Evolutionary conservation across 30 jellyfish, hydroid and myxozoan species (phyloP).

Genomic region (Turritopsis dohrnii): DNA sequence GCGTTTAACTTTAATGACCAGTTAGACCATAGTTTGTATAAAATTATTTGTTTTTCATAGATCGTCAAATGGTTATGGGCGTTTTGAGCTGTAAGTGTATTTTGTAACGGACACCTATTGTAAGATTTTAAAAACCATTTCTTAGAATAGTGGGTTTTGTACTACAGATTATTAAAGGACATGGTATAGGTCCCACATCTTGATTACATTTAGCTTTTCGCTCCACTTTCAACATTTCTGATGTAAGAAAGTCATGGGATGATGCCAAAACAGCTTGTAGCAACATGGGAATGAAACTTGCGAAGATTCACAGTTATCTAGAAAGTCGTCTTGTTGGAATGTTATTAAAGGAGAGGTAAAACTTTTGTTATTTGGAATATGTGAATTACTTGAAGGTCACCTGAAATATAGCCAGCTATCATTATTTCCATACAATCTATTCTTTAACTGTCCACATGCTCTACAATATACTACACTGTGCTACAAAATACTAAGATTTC

Average conservation of each 20-base stretch:
- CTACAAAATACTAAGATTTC: too few species aligned
- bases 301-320: not conserved
- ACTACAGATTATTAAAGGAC: not conserved
- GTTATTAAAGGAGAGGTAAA: not conserved
- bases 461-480: too few species aligned
- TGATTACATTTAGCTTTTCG: not conserved
- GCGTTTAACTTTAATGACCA: not conserved
- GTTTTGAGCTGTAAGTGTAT: not conserved
- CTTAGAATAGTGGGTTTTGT: not conserved
- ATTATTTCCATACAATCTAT: not conserved
- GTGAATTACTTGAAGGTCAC: not conserved
- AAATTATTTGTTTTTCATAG: not conserved
- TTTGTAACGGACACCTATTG: not conserved
- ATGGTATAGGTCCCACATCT: not conserved
- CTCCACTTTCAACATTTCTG: not conserved
- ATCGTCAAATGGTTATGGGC: not conserved
- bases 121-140: too few species aligned
- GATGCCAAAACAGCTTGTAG: not conserved
- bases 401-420: not conserved
- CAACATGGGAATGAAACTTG: not conserved
- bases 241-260: not conserved
- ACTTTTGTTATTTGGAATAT: not conserved
- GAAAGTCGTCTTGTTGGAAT: not conserved
- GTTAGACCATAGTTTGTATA: not conserved
- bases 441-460: too few species aligned